phyloP scores from a whole-genome alignment of 2,113 vertebrate genomes.

The Eidolon helvum region DNA sequence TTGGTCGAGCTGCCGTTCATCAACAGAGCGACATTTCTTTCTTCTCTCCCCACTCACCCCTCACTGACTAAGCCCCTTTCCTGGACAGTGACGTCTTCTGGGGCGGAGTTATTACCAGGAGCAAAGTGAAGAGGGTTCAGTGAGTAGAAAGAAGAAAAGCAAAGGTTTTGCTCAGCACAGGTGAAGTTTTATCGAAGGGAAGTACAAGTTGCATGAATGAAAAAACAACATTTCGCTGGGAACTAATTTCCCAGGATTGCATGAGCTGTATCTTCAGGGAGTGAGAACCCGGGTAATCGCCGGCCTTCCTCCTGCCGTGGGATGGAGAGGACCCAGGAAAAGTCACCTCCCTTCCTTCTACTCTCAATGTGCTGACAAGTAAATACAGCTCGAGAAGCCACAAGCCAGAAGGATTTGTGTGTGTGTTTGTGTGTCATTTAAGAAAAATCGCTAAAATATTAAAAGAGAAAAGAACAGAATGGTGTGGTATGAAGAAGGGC shows the following conservation, averaged over 20 bases:
- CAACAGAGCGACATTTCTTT: background rate
- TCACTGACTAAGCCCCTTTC: background rate
- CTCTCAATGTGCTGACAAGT: constrained; percentile 47
- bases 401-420: constrained; percentile 34
- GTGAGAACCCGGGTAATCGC: background rate
- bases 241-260: background rate
- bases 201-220: background rate
- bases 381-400: constrained; percentile 58
- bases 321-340: background rate
- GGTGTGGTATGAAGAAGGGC: background rate
- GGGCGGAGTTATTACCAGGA: background rate
- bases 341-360: background rate
- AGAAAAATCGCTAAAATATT: constrained; percentile 74
- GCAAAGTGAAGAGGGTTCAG: background rate
- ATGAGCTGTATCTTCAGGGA: background rate
- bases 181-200: background rate
- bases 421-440: constrained; percentile 30
- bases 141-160: background rate
- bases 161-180: background rate
- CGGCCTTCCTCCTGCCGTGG: background rate
- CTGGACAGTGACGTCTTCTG: background rate
- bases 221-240: background rate
- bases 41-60: too few species aligned
- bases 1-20: background rate
- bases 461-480: constrained; percentile 39